Conservation (phyloP, 2,113 vertebrate genomes). For the Dascyllus trimaculatus region DNA sequence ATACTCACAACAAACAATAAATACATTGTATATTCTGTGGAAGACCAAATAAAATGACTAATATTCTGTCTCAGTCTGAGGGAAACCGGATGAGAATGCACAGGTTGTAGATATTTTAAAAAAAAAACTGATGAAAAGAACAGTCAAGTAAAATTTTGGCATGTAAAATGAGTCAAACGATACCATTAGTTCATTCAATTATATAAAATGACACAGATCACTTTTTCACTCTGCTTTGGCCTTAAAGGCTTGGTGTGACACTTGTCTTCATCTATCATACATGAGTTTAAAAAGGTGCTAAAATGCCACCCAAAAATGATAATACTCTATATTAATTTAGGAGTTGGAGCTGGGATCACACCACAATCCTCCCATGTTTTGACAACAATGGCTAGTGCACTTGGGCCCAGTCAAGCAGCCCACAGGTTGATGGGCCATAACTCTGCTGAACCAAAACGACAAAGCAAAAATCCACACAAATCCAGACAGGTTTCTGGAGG, state of each 20-base stretch:
- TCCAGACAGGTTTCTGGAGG: conserved; percentile 25
- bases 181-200: background rate
- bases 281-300: conserved; percentile 14
- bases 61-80: background rate
- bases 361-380: conserved; percentile 55
- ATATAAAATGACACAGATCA: background rate
- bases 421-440: conserved; percentile 53
- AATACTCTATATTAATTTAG: conserved; percentile 38
- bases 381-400: conserved; percentile 59
- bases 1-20: conserved; percentile 18
- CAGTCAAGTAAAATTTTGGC: background rate
- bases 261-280: background rate
- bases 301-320: conserved; percentile 36
- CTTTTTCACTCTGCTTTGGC: background rate
- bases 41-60: conserved; percentile 11
- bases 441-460: conserved; percentile 47
- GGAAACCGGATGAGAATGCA: background rate
- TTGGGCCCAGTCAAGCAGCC: conserved; percentile 40
- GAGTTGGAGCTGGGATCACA: conserved; percentile 31
- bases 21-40: conserved; percentile 13
- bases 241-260: background rate
- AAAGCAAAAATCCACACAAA: conserved; percentile 13
- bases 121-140: too few species aligned
- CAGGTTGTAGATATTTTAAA: too few species aligned
- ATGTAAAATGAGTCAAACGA: background rate